These are phyloP conservation scores for Bettongia penicillata DNA, from an alignment of 2,113 vertebrate species.

Conservation along the genomic window DNA sequence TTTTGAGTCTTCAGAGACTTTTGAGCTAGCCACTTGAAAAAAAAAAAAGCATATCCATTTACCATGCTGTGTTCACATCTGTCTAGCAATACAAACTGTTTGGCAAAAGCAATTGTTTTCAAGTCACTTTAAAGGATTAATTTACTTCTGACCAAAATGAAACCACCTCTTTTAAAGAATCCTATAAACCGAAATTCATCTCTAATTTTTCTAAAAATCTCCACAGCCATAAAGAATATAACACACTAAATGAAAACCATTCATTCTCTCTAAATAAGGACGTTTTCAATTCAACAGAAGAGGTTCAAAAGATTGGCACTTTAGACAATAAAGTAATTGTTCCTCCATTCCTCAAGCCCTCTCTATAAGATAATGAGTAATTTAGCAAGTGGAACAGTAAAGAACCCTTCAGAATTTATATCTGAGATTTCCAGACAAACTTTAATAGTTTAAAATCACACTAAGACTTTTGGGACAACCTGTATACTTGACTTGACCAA, in stretches of 20 bases:
- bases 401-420: not conserved
- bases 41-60: not conserved
- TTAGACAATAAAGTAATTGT: not conserved
- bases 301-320: not conserved
- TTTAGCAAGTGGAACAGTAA: not conserved
- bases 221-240: not conserved
- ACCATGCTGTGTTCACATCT: not conserved
- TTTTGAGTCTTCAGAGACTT: constrained; percentile 5
- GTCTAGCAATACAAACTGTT: not conserved
- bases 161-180: constrained; percentile 32
- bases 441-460: not conserved
- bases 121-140: constrained; percentile 6
- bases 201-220: constrained; percentile 29
- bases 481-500: not conserved
- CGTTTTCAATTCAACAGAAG: not conserved
- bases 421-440: not conserved
- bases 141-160: constrained; percentile 16
- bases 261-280: not conserved
- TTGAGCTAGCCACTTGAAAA: not conserved
- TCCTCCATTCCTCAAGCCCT: not conserved
- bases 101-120: not conserved
- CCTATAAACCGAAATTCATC: constrained; percentile 17
- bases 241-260: not conserved
- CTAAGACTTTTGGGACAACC: not conserved
- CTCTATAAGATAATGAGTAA: not conserved